These are phyloP conservation scores for Alethe diademata DNA, from an alignment of 2,113 vertebrate genomes.

Conservation along the genomic window DNA sequence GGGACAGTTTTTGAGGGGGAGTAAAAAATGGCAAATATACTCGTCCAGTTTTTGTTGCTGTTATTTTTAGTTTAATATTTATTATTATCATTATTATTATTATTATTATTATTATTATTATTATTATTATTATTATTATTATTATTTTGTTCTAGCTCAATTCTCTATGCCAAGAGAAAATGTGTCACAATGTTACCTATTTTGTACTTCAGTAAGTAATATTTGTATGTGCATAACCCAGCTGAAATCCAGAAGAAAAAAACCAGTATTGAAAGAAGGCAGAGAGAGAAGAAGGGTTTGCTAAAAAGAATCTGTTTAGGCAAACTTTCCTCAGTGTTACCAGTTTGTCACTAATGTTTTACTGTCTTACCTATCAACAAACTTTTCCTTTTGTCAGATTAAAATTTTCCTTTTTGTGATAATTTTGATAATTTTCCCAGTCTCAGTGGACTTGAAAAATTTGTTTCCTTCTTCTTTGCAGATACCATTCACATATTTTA, in stretches of 20 bases:
- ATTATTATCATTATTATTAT: too few relatives aligned
- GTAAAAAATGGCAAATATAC: background rate
- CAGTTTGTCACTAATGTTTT: background rate
- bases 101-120: too few relatives aligned
- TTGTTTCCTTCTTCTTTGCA: background rate
- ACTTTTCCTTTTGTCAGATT: background rate
- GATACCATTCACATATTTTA: background rate
- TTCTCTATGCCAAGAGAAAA: background rate
- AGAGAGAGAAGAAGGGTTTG: background rate
- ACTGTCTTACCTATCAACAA: background rate
- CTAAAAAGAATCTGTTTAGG: background rate
- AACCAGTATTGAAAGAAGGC: background rate
- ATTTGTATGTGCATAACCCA: background rate
- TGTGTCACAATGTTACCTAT: background rate
- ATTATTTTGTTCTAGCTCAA: background rate
- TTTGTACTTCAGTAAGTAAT: background rate
- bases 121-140: too few relatives aligned
- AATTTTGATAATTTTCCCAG: background rate
- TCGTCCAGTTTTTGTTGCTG: background rate
- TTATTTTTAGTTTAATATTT: background rate
- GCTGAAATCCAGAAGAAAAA: background rate
- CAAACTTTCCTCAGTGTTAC: background rate
- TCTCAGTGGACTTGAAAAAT: background rate
- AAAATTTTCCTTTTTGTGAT: background rate
- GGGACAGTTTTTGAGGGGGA: background rate